Conservation (phyloP, 2,888 invertebrate species). For the Achlya flavicornis region DNA sequence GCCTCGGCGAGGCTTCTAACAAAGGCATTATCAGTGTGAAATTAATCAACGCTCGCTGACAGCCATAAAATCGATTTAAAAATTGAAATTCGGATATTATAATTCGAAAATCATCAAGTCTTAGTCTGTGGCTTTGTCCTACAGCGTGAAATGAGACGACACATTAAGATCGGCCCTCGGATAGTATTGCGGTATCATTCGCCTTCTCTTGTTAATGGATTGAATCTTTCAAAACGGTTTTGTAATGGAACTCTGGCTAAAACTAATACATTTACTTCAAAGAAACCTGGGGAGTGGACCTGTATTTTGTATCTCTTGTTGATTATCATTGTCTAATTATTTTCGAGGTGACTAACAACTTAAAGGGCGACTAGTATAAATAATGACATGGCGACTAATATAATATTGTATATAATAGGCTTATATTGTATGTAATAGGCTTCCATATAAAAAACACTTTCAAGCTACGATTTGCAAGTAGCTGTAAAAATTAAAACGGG, state of each 20-base stretch:
- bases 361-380: no score
- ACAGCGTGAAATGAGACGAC: background rate
- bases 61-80: background rate
- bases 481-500: no score
- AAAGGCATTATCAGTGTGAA: background rate
- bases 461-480: no score
- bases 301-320: background rate
- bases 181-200: background rate
- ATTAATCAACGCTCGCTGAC: slow-evolving; percentile 9
- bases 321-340: no score
- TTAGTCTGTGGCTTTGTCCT: no score
- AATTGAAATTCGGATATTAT: background rate
- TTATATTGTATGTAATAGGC: no score
- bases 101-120: background rate
- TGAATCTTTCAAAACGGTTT: background rate
- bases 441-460: no score
- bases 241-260: background rate
- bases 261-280: background rate
- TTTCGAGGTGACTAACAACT: no score
- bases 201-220: slow-evolving; percentile 4
- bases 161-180: background rate
- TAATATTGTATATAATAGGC: no score
- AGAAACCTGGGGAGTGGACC: background rate
- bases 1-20: background rate
- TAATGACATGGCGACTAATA: no score